A percentile compares a stretch with the other conserved stretches of the same genome.
phyloP scores from a whole-genome alignment of 2,888 invertebrate species.

The Mesorhabditis belari region DNA sequence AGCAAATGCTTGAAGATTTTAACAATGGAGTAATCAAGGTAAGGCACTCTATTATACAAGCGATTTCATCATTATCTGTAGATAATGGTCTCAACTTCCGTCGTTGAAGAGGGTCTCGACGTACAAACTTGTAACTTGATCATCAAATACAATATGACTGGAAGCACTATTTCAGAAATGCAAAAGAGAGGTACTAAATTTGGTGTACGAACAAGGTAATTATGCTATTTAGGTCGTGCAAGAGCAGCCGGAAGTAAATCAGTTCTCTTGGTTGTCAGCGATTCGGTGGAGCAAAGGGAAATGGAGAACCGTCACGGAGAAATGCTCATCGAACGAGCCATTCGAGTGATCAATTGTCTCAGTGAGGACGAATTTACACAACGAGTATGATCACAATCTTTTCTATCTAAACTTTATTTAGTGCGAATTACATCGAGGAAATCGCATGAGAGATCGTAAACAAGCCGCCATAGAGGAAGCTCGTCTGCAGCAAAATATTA shows the following conservation, averaged over 20 bases:
- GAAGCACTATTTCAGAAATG: slow-evolving; percentile 37
- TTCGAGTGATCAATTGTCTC: background rate
- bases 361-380: background rate
- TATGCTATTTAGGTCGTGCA: slow-evolving; percentile 29
- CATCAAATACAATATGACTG: slow-evolving; percentile 46
- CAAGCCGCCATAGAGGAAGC: background rate
- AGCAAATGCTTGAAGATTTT: slow-evolving; percentile 28
- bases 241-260: slow-evolving; percentile 39
- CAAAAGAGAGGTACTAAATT: slow-evolving; percentile 23
- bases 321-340: background rate
- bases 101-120: slow-evolving; percentile 50
- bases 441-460: background rate
- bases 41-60: background rate
- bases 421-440: too few relatives aligned
- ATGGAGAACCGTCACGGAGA: background rate
- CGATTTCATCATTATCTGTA: slow-evolving; percentile 5
- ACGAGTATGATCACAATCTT: background rate
- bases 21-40: slow-evolving; percentile 24
- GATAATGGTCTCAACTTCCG: slow-evolving; percentile 45
- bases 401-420: background rate
- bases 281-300: background rate
- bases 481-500: too few relatives aligned
- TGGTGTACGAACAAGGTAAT: background rate
- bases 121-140: slow-evolving; percentile 49
- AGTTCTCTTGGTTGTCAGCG: slow-evolving; percentile 26